phyloP scores from a whole-genome alignment of 2,797 vertebrate species.

The Cyclura pinguis region DNA sequence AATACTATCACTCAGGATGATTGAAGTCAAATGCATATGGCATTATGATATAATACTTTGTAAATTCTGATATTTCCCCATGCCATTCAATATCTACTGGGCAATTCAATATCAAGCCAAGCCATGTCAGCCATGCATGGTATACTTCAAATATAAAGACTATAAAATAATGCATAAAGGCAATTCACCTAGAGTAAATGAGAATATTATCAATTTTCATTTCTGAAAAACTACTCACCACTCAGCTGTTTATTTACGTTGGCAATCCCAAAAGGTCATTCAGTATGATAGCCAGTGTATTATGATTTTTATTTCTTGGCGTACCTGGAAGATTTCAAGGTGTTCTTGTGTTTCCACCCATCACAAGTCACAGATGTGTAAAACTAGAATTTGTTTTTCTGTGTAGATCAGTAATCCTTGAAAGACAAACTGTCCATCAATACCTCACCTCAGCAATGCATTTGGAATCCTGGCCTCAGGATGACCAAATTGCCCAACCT shows the following conservation, averaged over 20 bases:
- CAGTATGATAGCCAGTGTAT: not conserved
- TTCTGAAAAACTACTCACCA: slow-evolving; percentile 53
- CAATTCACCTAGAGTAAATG: slow-evolving; percentile 28
- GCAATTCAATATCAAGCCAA: slow-evolving; percentile 33
- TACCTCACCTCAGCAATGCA: not conserved
- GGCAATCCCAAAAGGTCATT: slow-evolving; percentile 38
- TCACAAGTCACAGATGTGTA: slow-evolving; percentile 50
- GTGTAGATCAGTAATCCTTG: not conserved
- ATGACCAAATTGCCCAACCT: too few relatives aligned
- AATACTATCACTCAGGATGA: not conserved
- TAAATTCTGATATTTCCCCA: not conserved
- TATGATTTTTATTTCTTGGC: slow-evolving; percentile 30
- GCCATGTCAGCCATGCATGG: not conserved
- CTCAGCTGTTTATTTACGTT: not conserved
- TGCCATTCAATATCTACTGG: not conserved
- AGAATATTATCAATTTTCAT: slow-evolving; percentile 47
- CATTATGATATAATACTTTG: slow-evolving; percentile 6
- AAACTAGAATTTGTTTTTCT: slow-evolving; percentile 33
- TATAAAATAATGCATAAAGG: slow-evolving; percentile 24
- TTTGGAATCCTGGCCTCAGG: not conserved
- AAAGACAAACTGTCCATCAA: too few relatives aligned
- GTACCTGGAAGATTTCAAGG: slow-evolving; percentile 37
- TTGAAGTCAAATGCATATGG: not conserved
- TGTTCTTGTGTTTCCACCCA: slow-evolving; percentile 52
- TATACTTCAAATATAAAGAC: slow-evolving; percentile 43